Conservation (phyloP, 2,113 vertebrate species). For the Suncus etruscus region DNA sequence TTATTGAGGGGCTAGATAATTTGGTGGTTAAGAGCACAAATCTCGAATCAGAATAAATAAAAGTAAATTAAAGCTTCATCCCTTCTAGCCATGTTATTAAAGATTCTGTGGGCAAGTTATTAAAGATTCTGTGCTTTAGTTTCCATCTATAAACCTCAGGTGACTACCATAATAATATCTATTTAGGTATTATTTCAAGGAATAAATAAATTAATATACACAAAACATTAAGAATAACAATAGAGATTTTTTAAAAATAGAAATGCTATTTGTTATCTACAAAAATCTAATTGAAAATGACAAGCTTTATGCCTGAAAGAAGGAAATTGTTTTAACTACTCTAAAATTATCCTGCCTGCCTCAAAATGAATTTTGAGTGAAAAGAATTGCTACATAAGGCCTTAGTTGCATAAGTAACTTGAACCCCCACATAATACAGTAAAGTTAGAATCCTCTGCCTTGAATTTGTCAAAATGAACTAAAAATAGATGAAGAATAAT, state of each 20-base stretch:
- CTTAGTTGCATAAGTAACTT: conserved; percentile 69
- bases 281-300: conserved; percentile 20
- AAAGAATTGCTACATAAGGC: conserved; percentile 56
- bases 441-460: conserved; percentile 60
- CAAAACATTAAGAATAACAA: conserved; percentile 28
- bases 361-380: conserved; percentile 47
- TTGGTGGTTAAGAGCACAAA: background rate
- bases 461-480: conserved; percentile 66
- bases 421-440: conserved; percentile 24
- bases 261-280: background rate
- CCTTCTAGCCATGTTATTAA: background rate
- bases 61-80: background rate
- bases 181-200: background rate
- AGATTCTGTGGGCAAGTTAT: background rate
- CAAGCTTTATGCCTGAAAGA: conserved; percentile 46
- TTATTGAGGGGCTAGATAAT: background rate
- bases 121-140: background rate
- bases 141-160: background rate
- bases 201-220: background rate
- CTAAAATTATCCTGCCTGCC: conserved; percentile 48
- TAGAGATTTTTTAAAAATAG: background rate
- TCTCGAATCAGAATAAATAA: background rate
- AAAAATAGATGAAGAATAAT: conserved; percentile 77
- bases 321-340: conserved; percentile 28
- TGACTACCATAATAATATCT: background rate